Base-by-base conservation (phyloP, 2,888 invertebrate genomes). In the Formica aserva region DNA sequence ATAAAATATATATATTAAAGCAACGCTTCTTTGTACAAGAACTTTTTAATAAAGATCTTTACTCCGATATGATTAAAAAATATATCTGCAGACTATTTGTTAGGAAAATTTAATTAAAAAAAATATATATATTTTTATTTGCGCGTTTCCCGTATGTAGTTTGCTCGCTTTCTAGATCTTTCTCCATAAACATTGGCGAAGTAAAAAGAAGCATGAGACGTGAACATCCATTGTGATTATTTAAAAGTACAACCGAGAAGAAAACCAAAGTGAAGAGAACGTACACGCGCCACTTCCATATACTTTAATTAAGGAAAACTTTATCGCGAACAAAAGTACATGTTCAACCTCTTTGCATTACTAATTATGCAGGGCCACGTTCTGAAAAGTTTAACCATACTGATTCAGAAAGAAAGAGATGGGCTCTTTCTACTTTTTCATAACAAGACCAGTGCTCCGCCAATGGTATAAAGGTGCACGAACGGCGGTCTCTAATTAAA, bases 291-390 rank as follows among this genome's bases (percentile, higher is more conserved):
- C 13, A 35, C 57, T 69, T 32, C 22, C 41, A 45, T 45, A 52
- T 69, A 60, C 11, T 41, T 69, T 78, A 78, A 78, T 69, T 78
- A 69, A 45, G 41, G 45, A 67, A 69, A 69, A 67, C 45, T 78
- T 78, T 78, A 78, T 60, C 67, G 29, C 45, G 32, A 22, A 45
- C 78, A 60, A 69, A 69, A 60, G 32, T 78, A 69, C 57, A 78
- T 38, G 69, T 60, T 45, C 57, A 66, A 57, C 41, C 45, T 60
- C 32, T 78, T 57, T 57, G 32, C 32, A 57, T 60, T 69, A 69
- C 57, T 78, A 78, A 69, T 78, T 78, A 78, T 69, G 78, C 57
- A 60, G 22, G 15, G 41, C 11, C 69, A 69, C 78, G 69, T 78
- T 57, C 32, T 45, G 69, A 78, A 69, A 77, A 78, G 60, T 78